A percentile compares a stretch with the other conserved stretches of the same genome.
Conservation (phyloP, 1,140 invertebrate species). For the Spodoptera frugiperda region DNA sequence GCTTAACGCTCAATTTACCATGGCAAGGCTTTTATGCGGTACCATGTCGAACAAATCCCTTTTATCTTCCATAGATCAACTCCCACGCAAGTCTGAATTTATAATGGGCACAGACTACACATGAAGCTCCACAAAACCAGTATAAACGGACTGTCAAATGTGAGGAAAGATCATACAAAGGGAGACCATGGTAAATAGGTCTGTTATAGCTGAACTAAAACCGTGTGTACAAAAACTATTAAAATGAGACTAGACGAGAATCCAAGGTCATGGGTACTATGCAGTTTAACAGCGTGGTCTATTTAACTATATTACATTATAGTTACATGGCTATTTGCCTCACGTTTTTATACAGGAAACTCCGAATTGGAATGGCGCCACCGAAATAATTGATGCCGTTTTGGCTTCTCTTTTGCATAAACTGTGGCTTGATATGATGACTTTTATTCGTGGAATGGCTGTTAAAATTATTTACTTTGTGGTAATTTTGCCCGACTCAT, state of each 20-base stretch:
- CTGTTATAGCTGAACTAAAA: too few species aligned
- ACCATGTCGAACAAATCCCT: conserved; percentile 11
- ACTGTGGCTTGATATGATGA: too few species aligned
- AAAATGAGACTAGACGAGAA: conserved; percentile 28
- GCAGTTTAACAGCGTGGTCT: conserved; percentile 1
- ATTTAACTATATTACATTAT: conserved; percentile 15
- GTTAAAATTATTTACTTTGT: too few species aligned
- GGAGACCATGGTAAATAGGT: too few species aligned
- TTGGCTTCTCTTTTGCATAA: too few species aligned
- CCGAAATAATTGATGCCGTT: too few species aligned
- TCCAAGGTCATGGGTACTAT: conserved; percentile 29
- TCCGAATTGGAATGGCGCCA: too few species aligned
- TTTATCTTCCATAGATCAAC: conserved; percentile 41
- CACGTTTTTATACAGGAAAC: not conserved
- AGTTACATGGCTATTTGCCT: not conserved
- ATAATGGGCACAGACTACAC: conserved; percentile 9
- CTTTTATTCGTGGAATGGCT: too few species aligned
- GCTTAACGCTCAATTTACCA: not conserved
- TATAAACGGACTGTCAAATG: too few species aligned
- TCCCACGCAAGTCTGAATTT: conserved; percentile 35
- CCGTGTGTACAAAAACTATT: conserved; percentile 3
- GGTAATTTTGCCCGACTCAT: too few species aligned
- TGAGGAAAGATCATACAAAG: too few species aligned
- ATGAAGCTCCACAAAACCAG: too few species aligned
- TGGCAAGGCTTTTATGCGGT: conserved; percentile 10